Base-by-base conservation (phyloP, 2,888 invertebrate species). In the Vannuccia rotundouncinata region DNA sequence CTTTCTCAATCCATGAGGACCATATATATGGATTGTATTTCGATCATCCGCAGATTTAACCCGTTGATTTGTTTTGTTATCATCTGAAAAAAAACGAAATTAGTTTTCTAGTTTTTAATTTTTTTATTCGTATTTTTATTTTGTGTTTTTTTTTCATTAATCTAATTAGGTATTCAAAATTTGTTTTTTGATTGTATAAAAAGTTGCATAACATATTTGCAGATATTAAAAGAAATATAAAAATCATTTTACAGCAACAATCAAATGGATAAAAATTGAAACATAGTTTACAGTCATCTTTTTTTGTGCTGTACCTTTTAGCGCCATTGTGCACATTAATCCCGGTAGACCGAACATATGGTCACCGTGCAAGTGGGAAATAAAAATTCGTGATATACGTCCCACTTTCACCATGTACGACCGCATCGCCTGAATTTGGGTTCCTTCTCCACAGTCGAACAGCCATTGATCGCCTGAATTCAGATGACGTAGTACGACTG, bases 391-490 rank as follows among this genome's bases (percentile, higher is more conserved):
- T 77, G 84, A 85, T 31, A 89, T 85, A 81, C 60, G 22, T 22
- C 31, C 59, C 17, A 78, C 10, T 78, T 31, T 79, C 1, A 5
- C 1, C 22, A 85, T 81, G 0, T 78, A 77, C 81, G 86, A 87
- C 79, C 85, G 87, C 85, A 88, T 87, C 31, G 88, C 80, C 83
- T 89, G 89, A 31, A 87, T 85, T 83, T 89, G 89, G 5, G 89
- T 86, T 17, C 89, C 88, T 84, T 89, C 89, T 31, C 89, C 89
- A 84, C 89, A 89, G 82, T 89, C 89, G 86, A 89, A 88, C 81
- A 89, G 82, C 88, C 89, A 89, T 2, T 87, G 84, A 45, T 83
- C 83, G 28, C 87, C 88, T 1, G 31, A 13, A 10, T n/a, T 17
- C n/a, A 0, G n/a, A 29, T 83, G 82, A 77, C 83, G 83, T 5